Evolutionary conservation across 2,797 vertebrate genomes (phyloP).

Genomic region (Xenops minutus): DNA sequence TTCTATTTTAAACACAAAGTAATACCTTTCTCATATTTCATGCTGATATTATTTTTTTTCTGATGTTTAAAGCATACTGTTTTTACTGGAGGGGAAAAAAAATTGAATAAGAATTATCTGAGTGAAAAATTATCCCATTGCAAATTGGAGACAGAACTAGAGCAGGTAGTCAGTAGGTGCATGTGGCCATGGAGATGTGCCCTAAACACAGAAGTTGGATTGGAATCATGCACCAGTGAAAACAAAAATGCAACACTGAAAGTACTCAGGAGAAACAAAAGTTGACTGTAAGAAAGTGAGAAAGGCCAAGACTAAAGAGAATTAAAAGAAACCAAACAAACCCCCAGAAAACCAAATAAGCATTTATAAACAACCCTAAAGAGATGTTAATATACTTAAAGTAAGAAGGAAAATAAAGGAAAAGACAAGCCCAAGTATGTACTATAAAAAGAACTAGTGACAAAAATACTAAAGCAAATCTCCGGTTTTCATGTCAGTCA

Average conservation of each 20-base stretch:
- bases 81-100: not conserved
- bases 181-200: not conserved
- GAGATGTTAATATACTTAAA: not conserved
- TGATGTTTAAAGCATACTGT: not conserved
- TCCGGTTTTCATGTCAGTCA: not conserved
- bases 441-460: not conserved
- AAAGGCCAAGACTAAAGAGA: not conserved
- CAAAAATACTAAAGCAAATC: not conserved
- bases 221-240: not conserved
- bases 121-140: not conserved
- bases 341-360: too few relatives aligned
- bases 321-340: not conserved
- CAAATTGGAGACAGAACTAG: not conserved
- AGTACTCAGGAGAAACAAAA: not conserved
- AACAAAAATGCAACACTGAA: not conserved
- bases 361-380: not conserved
- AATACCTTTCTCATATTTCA: not conserved
- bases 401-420: not conserved
- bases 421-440: not conserved
- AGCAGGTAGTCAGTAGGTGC: fast-evolving
- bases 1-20: not conserved
- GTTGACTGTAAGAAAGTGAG: not conserved
- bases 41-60: not conserved
- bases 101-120: not conserved
- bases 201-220: not conserved